Percentiles rank a stretch among this genome's conserved stretches.
Conservation (phyloP, 2,888 invertebrate species). For the Priocnemis perturbator region DNA sequence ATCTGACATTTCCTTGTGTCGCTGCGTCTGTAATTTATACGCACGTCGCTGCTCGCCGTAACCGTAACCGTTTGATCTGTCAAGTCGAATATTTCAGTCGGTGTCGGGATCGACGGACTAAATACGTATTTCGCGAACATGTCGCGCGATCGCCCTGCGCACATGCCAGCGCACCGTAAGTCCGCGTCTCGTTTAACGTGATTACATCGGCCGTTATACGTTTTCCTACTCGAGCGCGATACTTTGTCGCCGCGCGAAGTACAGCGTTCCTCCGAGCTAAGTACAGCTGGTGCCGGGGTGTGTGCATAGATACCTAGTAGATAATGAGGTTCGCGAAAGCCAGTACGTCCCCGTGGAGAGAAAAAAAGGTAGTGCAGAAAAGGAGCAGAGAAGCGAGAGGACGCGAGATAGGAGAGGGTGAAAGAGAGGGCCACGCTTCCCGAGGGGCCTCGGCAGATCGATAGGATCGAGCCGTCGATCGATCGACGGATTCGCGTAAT, state of each 20-base stretch:
- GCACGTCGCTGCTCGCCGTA: constrained; percentile 1
- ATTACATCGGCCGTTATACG: constrained; percentile 8
- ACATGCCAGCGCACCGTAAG: neutral
- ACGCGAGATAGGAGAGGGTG: constrained; percentile 8
- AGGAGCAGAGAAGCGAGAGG: constrained; percentile 5
- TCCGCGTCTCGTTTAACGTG: constrained; percentile 7
- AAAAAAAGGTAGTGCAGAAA: neutral
- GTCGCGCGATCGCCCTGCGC: no score
- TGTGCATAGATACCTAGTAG: constrained; percentile 5
- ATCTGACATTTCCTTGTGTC: constrained; percentile 10
- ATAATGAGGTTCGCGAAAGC: constrained; percentile 20
- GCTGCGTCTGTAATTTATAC: constrained; percentile 15
- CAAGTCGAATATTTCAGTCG: neutral
- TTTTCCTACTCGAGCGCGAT: neutral
- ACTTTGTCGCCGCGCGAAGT: constrained; percentile 11
- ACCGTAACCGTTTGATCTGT: neutral
- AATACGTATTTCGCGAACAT: no score
- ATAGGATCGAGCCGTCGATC: constrained; percentile 20
- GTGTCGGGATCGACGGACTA: no score
- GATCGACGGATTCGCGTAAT: constrained; percentile 33
- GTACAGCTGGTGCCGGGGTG: neutral
- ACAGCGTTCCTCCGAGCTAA: neutral
- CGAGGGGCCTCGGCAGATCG: constrained; percentile 11
- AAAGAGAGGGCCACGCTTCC: neutral
- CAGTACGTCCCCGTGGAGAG: constrained; percentile 4